A percentile compares a stretch with the other conserved stretches of the same genome.
phyloP scores from a whole-genome alignment of 2,888 invertebrate genomes.

The Torymus aiolomorphi region DNA sequence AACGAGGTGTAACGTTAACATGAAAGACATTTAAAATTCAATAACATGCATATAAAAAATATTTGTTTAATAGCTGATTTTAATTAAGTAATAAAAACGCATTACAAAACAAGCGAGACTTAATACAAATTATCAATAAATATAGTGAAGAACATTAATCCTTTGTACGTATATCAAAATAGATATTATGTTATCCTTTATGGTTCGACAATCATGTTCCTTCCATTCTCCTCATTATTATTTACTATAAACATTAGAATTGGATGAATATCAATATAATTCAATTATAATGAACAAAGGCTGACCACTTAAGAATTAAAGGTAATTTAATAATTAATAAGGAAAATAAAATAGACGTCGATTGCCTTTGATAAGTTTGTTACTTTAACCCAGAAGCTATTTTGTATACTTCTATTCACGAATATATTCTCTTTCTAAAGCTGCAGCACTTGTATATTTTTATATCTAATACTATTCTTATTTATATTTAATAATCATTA shows the following conservation, averaged over 20 bases:
- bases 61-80: constrained; percentile 41
- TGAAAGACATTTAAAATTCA: constrained; percentile 43
- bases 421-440: constrained; percentile 21
- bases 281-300: constrained; percentile 26
- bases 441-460: constrained; percentile 17
- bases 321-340: background rate
- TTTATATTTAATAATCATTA: no score
- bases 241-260: no score
- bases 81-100: constrained; percentile 42
- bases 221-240: constrained; percentile 43
- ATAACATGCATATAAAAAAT: constrained; percentile 53
- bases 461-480: background rate
- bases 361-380: background rate
- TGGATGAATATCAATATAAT: no score
- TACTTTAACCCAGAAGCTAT: constrained; percentile 1
- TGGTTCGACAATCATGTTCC: constrained; percentile 56
- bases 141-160: constrained; percentile 44
- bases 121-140: constrained; percentile 39
- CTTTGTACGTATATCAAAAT: constrained; percentile 31
- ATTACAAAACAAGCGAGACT: constrained; percentile 53
- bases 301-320: constrained; percentile 40
- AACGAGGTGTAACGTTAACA: constrained; percentile 41
- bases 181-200: constrained; percentile 18
- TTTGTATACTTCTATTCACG: constrained; percentile 25
- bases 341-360: constrained; percentile 8